A percentile compares a stretch with the other conserved stretches of the same genome.
Evolutionary conservation across 2,888 invertebrate species (phyloP).

Genomic region (Andrena hattorfiana): DNA sequence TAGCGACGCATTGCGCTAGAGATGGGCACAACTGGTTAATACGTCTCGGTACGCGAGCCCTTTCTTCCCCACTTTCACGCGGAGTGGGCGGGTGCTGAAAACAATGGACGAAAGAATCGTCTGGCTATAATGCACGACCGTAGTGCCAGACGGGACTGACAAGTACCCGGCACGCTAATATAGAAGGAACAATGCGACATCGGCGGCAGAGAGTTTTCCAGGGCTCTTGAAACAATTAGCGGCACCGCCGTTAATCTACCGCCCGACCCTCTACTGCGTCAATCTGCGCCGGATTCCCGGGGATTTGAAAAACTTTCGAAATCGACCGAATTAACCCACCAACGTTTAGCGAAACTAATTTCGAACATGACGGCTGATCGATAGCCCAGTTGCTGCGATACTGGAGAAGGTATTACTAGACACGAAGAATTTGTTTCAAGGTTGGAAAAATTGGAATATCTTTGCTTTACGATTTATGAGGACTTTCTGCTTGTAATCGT

Average conservation of each 20-base stretch:
- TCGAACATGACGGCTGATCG: not conserved
- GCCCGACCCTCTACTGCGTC: constrained; percentile 48
- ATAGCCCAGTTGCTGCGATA: not conserved
- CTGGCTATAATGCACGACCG: constrained; percentile 58
- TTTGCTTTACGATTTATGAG: too few relatives aligned
- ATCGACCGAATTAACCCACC: constrained; percentile 33
- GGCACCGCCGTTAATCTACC: constrained; percentile 61
- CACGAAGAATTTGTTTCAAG: too few relatives aligned
- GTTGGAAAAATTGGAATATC: too few relatives aligned
- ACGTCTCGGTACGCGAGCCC: constrained; percentile 22
- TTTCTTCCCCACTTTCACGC: constrained; percentile 38
- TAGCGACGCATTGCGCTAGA: constrained; percentile 2
- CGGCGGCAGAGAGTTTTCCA: constrained; percentile 51
- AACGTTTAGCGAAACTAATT: constrained; percentile 24
- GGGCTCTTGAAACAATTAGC: constrained; percentile 68
- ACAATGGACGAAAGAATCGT: constrained; percentile 72
- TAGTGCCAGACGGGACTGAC: constrained; percentile 57
- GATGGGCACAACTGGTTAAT: constrained; percentile 39
- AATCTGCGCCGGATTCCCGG: constrained; percentile 43
- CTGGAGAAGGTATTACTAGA: not conserved
- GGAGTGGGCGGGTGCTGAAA: constrained; percentile 51
- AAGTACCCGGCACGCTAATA: constrained; percentile 63
- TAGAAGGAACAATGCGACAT: constrained; percentile 65
- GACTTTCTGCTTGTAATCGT: too few relatives aligned
- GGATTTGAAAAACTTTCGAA: constrained; percentile 39